These are phyloP conservation scores for Trematocara variabile DNA, from an alignment of 2,113 vertebrate species.

Conservation along the genomic window DNA sequence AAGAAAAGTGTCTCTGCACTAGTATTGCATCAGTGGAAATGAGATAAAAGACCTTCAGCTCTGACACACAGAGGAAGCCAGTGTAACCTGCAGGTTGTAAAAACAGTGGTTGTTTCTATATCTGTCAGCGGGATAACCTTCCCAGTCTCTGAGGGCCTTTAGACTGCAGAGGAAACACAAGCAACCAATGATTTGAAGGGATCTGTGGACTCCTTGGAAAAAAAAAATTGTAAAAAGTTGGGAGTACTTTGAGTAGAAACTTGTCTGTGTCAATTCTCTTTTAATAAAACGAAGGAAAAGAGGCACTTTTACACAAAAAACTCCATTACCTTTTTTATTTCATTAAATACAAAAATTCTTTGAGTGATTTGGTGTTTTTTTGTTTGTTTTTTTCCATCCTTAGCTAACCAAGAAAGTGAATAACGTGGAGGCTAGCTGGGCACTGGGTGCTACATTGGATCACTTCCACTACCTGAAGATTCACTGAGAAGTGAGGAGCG, in stretches of 20 bases:
- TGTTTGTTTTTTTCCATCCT: not conserved
- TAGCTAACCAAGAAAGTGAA: slow-evolving; percentile 95
- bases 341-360: slow-evolving; percentile 63
- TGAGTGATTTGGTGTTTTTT: slow-evolving; percentile 18
- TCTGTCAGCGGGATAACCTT: not conserved
- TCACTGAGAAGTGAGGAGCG: slow-evolving; percentile 32
- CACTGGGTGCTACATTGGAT: slow-evolving; percentile 88
- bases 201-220: fast-evolving
- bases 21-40: not conserved
- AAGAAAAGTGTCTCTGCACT: not conserved
- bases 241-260: not conserved
- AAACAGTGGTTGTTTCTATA: not conserved
- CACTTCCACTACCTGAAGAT: slow-evolving; percentile 83
- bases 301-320: not conserved
- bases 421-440: slow-evolving; percentile 93
- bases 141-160: not conserved
- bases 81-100: not conserved
- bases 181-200: not conserved
- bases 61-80: not conserved
- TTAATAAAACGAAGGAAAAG: not conserved
- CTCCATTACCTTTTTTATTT: slow-evolving; percentile 20
- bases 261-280: not conserved
- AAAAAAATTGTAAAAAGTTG: not conserved
- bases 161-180: not conserved
- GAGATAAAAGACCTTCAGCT: not conserved